Evolutionary conservation across 2,888 invertebrate species (phyloP).

Genomic region (Callosobruchus maculatus): DNA sequence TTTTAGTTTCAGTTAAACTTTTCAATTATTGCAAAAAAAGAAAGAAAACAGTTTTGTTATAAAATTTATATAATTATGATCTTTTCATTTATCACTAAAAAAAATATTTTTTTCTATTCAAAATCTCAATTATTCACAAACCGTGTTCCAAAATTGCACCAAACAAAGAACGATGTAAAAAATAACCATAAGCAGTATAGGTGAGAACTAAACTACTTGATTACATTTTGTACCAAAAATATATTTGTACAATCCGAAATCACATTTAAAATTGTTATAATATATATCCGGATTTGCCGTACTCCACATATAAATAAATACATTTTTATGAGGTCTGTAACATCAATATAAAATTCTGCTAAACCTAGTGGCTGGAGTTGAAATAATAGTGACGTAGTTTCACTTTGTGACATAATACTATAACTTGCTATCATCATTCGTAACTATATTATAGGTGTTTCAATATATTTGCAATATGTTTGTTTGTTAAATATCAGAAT

Average conservation of each 20-base stretch:
- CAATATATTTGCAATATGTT: no score
- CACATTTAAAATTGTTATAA: constrained; percentile 33
- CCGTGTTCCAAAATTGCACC: no score
- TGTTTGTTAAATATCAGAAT: no score
- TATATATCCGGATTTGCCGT: constrained; percentile 13
- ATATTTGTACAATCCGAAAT: constrained; percentile 42
- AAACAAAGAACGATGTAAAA: no score
- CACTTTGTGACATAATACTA: neutral
- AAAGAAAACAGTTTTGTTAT: no score
- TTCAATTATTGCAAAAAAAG: no score
- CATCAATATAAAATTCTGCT: constrained; percentile 36
- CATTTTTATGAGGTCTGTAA: constrained; percentile 30
- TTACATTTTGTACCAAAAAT: constrained; percentile 39
- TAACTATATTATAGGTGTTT: no score
- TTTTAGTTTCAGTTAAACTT: no score
- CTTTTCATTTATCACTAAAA: no score
- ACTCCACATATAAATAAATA: constrained; percentile 25
- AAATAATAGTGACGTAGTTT: neutral
- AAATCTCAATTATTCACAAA: no score
- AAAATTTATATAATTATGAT: no score
- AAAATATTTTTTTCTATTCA: no score
- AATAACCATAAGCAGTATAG: neutral
- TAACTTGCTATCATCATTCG: neutral
- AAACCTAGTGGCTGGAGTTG: constrained; percentile 18
- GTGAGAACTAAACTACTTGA: neutral